Base-by-base conservation (phyloP, 2,797 vertebrate species). In the Aldrovandia affinis region DNA sequence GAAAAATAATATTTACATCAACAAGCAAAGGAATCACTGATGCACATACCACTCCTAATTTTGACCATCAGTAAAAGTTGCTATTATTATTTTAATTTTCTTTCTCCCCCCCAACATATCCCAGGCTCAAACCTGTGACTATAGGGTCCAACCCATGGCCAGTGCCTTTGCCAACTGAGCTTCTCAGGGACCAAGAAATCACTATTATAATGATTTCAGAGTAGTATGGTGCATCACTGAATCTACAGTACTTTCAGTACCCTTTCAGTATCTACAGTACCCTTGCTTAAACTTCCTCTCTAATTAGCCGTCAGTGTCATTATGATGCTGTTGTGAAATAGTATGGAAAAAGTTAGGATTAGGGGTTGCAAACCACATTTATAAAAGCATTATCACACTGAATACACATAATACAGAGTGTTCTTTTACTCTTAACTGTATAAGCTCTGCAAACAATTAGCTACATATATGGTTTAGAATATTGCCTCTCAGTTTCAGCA, bases 391-490 rank as follows among this genome's bases (percentile, higher is more conserved):
- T 85, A 90, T 92, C 89, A 89, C 89, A 90, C 89, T 91, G 90
- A 91, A 92, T 89, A 93, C 88, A 85, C 63, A 81, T 39, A 36
- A 54, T 78, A 84, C 50, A 80, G 28, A 70, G 20, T 68, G 79
- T 68, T 22, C 52, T 33, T 68, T 80, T 79, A 81, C 52, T 81
- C 70, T n/a, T 25, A 25, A 81, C 77, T 83, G 28, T 81, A 61
- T 30, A 82, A 85, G 52, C 68, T 80, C 75, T 83, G 85, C 44
- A 83, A 57, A 79, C 83, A 50, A 86, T 92, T 89, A 94, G 94
- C 95, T 95, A 95, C 95, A 95, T 95, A 87, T 92, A 89, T 93
- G 88, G 87, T 93, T 89, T 88, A 88, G 86, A 86, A 87, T 94
- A 95, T 96, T 96, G 93, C 94, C 92, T 92, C 91, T 94, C 84